Percentiles rank a stretch among this genome's conserved stretches.
These are phyloP conservation scores for Bubo bubo DNA, from an alignment of 2,113 vertebrate species.

Conservation along the genomic window DNA sequence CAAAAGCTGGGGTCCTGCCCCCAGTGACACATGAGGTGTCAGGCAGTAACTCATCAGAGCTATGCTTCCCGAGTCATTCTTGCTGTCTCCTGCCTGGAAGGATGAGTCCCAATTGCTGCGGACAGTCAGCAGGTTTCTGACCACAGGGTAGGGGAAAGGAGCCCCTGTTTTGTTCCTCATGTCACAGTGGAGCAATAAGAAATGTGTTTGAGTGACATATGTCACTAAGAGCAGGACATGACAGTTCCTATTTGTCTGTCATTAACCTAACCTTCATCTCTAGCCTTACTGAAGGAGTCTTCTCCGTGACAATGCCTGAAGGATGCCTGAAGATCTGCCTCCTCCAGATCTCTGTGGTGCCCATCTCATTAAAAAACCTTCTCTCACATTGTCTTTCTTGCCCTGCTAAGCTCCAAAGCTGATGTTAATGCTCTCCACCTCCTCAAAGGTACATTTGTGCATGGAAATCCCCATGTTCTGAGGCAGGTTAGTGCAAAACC, in stretches of 20 bases:
- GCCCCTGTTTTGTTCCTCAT: not conserved
- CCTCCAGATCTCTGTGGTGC: not conserved
- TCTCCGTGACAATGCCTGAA: rapidly evolving
- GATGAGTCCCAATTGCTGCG: rapidly evolving
- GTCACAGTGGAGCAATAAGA: not conserved
- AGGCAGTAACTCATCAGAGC: not conserved
- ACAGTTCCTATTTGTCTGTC: not conserved
- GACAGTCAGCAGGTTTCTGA: not conserved
- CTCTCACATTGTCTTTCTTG: not conserved
- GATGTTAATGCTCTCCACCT: not conserved
- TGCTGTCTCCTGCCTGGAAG: not conserved
- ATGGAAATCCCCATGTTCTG: not conserved
- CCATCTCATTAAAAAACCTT: not conserved
- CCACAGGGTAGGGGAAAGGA: not conserved
- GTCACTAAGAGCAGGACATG: not conserved
- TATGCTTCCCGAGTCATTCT: rapidly evolving
- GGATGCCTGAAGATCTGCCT: not conserved
- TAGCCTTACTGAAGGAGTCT: not conserved
- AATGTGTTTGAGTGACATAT: not conserved
- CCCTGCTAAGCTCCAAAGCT: not conserved
- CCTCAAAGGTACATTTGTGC: not conserved
- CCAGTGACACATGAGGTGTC: rapidly evolving
- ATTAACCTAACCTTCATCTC: not conserved
- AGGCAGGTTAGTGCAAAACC: not conserved
- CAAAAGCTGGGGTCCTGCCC: not conserved